Conservation (phyloP, 64 coral and sea anemone species). For the Dendrophyllia cribrosa region DNA sequence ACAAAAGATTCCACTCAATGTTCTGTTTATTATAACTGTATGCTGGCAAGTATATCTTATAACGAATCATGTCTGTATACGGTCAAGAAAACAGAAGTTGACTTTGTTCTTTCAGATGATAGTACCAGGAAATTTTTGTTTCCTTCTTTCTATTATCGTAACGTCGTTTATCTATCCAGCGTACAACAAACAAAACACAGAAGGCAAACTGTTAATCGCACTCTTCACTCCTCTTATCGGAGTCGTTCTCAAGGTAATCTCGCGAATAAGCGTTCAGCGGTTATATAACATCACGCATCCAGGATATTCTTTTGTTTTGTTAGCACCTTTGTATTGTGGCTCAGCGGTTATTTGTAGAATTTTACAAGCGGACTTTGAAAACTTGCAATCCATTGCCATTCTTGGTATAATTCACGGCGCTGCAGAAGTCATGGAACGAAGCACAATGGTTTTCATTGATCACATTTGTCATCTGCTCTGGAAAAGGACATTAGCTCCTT, state of each 20-base stretch:
- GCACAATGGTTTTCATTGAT: not conserved
- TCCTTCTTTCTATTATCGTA: not conserved
- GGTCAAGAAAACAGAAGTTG: not conserved
- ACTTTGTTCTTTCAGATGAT: not conserved
- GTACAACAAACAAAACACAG: not conserved
- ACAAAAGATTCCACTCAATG: not conserved
- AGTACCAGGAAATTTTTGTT: not conserved
- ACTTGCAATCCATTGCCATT: not conserved
- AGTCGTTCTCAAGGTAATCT: not conserved
- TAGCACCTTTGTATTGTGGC: not conserved
- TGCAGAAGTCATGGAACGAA: conserved; percentile 13
- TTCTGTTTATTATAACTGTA: not conserved
- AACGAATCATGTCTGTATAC: not conserved
- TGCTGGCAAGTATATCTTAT: not conserved
- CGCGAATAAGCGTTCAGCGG: not conserved
- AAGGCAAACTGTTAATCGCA: conserved; percentile 2
- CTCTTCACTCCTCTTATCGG: not conserved
- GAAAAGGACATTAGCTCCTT: not conserved
- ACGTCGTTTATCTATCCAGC: not conserved
- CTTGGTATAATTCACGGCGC: conserved; percentile 14
- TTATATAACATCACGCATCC: conserved; percentile 1
- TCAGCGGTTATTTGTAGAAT: not conserved
- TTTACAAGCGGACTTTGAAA: not conserved
- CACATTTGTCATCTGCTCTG: not conserved
- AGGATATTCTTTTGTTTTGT: not conserved